Evolutionary conservation across 2,888 invertebrate species (phyloP), one percentile per base, ranked within the genome.

Genomic region (Sesamia inferens): DNA sequence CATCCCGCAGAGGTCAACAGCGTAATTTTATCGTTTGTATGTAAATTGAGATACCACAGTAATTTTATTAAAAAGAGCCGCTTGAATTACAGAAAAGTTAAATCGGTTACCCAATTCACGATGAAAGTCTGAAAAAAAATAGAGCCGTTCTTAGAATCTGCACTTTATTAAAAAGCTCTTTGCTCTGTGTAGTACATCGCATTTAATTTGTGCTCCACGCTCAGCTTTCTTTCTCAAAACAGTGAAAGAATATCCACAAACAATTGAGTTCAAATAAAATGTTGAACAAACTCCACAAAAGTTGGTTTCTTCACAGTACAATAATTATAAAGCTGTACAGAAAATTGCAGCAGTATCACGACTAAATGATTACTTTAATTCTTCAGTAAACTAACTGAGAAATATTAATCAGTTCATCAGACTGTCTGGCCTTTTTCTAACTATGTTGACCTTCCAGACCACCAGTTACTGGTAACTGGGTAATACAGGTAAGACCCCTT

Each of bases 191-290:
- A 57, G 44, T 71, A 66, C 68, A 66, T 11, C 48, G 55, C 39
- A 63, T 79, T 71, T 71, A 80, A 80, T 79, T 79, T 71, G 44
- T 61, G 54, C 54, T 70, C 48, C 42, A 68, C 61, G 19, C 68
- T 79, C 42, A 55, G 55, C 57, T 31, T 51, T 79, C 57, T 75
- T 71, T 71, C 71, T 71, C 51, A 71, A 76, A 80, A 80, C 81
- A 74, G 68, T 62, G 66, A 80, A 76, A 71, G 71, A 79, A 69
- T 71, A 62, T 68, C 58, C 47, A 71, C 68, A 76, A 79, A 79
- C 80, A 79, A 79, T 80, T 80, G 81, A 81, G 74, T 74, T 81
- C 71, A 69, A 81, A 81, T 81, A 81, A 81, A 81, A 81, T 74
- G 78, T 78, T 78, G 67, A 79, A 74, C 82, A 67, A 76, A 82